Conservation (phyloP, 2,797 vertebrate genomes). For the Gymnocypris eckloni region DNA sequence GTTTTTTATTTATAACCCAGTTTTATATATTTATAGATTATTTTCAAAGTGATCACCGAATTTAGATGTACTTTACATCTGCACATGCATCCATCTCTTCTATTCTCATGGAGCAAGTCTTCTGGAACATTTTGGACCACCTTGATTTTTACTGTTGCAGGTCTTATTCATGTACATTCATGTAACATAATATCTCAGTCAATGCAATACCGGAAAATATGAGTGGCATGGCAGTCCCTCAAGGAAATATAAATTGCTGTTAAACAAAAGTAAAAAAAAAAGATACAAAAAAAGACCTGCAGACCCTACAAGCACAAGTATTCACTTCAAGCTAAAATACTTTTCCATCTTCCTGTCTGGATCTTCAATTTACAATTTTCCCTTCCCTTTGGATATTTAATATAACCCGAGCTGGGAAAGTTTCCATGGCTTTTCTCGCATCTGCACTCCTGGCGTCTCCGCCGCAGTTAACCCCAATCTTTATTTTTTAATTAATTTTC, state of each 20-base stretch:
- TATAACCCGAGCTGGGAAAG: conserved; percentile 70
- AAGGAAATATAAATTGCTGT: conserved; percentile 58
- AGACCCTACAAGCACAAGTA: conserved; percentile 67
- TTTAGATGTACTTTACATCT: background rate
- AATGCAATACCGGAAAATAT: conserved; percentile 50
- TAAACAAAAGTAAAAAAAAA: conserved; percentile 59
- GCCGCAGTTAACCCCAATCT: conserved; percentile 48
- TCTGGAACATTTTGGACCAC: conserved; percentile 48
- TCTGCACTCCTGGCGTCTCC: conserved; percentile 69
- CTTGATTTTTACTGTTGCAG: conserved; percentile 35
- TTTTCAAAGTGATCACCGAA: background rate
- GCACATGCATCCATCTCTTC: background rate
- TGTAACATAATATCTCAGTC: conserved; percentile 55
- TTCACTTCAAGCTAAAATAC: conserved; percentile 72
- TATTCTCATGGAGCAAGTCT: conserved; percentile 28
- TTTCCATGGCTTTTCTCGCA: conserved; percentile 75
- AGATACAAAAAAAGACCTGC: conserved; percentile 46
- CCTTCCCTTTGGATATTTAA: conserved; percentile 77
- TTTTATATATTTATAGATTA: background rate
- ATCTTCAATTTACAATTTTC: conserved; percentile 77
- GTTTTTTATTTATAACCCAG: background rate
- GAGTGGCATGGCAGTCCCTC: conserved; percentile 49
- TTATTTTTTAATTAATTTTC: conserved; percentile 12
- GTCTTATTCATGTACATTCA: conserved; percentile 46
- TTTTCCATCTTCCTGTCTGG: conserved; percentile 81